Conservation (phyloP, 2,888 invertebrate species). For the Artemia sp. region DNA sequence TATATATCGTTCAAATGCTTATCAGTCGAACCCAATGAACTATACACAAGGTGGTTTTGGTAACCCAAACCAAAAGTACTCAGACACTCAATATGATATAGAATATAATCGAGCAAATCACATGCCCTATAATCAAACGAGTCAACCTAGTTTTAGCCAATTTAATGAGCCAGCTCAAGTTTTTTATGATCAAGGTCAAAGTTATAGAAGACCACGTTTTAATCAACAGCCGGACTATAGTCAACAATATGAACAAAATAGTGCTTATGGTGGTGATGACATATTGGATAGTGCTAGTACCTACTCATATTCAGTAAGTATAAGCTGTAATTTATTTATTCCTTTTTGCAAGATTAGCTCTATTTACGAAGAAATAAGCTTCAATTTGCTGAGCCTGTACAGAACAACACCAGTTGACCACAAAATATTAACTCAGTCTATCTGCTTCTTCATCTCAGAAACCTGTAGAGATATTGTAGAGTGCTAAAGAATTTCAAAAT, state of each 20-base stretch:
- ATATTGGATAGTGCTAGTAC: slow-evolving; percentile 6
- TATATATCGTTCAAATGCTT: not conserved
- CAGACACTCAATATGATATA: slow-evolving; percentile 1
- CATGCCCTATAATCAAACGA: not conserved
- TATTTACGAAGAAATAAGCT: too few species aligned
- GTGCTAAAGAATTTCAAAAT: too few species aligned
- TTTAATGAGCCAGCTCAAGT: not conserved
- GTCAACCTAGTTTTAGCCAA: not conserved
- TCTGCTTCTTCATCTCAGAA: too few species aligned
- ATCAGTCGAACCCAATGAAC: not conserved
- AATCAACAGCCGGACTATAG: not conserved
- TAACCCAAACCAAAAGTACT: slow-evolving; percentile 10
- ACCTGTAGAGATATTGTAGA: too few species aligned
- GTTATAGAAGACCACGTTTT: not conserved
- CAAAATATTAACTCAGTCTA: too few species aligned
- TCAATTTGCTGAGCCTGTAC: too few species aligned
- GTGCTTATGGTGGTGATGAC: not conserved
- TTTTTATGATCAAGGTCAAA: not conserved
- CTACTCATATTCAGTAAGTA: slow-evolving; percentile 8
- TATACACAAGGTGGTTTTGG: slow-evolving; percentile 12
- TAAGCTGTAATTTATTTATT: not conserved
- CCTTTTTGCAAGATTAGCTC: too few species aligned
- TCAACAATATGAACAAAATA: slow-evolving; percentile 10
- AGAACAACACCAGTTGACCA: too few species aligned
- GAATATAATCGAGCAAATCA: not conserved